Base-by-base conservation (phyloP, 1,140 invertebrate genomes). In the Hyphantria cunea region DNA sequence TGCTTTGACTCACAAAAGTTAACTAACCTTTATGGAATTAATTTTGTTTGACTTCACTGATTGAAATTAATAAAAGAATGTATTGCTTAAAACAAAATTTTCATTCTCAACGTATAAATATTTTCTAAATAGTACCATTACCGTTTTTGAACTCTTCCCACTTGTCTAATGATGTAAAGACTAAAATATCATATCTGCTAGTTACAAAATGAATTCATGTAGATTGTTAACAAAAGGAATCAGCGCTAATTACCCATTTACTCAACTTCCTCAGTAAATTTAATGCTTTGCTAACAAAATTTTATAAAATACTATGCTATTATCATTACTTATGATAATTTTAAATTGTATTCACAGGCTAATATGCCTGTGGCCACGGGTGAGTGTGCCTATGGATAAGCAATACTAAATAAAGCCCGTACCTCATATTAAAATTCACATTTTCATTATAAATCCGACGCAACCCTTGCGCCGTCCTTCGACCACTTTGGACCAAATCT, bases 401-500 rank as follows among this genome's bases (percentile, higher is more conserved):
- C 56, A 51, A 60, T 51, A 51, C 25, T 17, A 33, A 34, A 42
- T 51, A 60, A 60, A 60, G 48, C 48, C 48, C 17, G 47, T 42
- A 10, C 45, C 13, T 25, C 47, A 47, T 60, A 60, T 60, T 60
- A 58, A 60, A 60, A 60, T 51, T 51, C 55, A 59, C 55, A 59
- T 59, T 49, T 59, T 37, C 56, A 60, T 60, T 60, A 60, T 34
- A 44, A 62, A 54, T 47, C 37, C 41, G 49, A 62, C 17, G 0
- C 11, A 49, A 64, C 56, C 60, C 63, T 51, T 66, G 52, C 50
- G 45, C 11, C 31, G 56, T 61, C 64, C 60, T 68, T 74, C 61
- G 54, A 64, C 68, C 63, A 62, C 64, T 44, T 44, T 62, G 52
- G 60, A 67, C 69, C 66, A 74, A 72, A 76, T 74, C 72, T 72